These are phyloP conservation scores for Corythornis cristatus DNA, from an alignment of 2,113 vertebrate species.

Conservation along the genomic window DNA sequence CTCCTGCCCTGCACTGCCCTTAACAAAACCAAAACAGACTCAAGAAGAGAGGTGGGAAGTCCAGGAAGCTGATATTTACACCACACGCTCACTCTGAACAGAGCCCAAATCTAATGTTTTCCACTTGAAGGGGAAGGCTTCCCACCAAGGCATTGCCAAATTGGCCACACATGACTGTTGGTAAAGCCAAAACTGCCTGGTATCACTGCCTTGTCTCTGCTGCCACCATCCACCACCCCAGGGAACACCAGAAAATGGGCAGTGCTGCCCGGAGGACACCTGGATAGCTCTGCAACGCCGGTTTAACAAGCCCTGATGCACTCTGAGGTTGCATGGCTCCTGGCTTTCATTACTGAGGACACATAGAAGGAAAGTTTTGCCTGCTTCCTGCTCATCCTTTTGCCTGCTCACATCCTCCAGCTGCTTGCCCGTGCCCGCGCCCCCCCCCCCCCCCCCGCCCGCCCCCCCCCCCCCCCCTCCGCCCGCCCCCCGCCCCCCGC, in stretches of 20 bases:
- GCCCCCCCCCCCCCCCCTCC: no score
- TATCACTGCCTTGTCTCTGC: not conserved
- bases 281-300: rapidly evolving
- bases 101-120: not conserved
- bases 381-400: not conserved
- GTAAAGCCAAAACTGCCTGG: not conserved
- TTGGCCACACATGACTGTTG: rapidly evolving
- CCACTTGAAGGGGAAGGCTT: not conserved
- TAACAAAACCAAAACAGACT: not conserved
- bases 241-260: not conserved
- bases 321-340: not conserved
- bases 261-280: not conserved
- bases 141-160: not conserved
- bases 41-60: not conserved
- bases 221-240: not conserved
- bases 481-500: no score
- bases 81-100: not conserved
- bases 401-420: not conserved
- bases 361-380: not conserved
- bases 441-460: no score
- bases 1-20: not conserved
- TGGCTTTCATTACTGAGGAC: not conserved
- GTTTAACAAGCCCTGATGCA: not conserved
- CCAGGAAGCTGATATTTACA: rapidly evolving
- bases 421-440: rapidly evolving